These are phyloP conservation scores for Campopleginae sp. DNA, from an alignment of 2,888 invertebrate genomes.

Conservation along the genomic window DNA sequence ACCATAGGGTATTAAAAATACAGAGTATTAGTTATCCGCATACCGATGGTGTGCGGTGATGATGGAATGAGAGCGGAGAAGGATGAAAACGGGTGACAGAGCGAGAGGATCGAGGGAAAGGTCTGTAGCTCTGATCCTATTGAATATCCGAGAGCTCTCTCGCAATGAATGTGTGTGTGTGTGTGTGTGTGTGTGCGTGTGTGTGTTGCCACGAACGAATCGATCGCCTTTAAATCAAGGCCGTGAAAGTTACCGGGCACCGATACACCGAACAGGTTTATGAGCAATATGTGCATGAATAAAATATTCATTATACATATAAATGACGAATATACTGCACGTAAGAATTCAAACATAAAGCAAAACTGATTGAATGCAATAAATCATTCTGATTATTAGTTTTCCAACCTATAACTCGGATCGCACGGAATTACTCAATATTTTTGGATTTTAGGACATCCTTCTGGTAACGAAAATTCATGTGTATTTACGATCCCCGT, in stretches of 20 bases:
- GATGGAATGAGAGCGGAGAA: constrained; percentile 38
- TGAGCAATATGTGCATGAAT: background rate
- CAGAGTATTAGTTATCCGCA: constrained; percentile 21
- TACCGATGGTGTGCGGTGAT: constrained; percentile 41
- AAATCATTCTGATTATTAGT: background rate
- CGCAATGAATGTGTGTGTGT: constrained; percentile 11
- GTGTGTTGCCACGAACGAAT: constrained; percentile 55
- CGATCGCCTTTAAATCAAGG: constrained; percentile 71
- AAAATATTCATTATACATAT: background rate
- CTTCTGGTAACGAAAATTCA: constrained; percentile 5
- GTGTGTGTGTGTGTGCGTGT: constrained; percentile 12
- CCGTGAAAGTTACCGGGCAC: constrained; percentile 70
- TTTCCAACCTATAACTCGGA: background rate
- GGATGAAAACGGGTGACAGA: constrained; percentile 14
- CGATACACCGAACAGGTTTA: constrained; percentile 51
- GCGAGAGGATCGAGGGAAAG: constrained; percentile 2
- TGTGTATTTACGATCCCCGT: constrained; percentile 13
- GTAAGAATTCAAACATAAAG: background rate
- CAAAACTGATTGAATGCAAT: background rate
- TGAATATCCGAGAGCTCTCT: constrained; percentile 34
- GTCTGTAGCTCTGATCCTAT: constrained; percentile 45
- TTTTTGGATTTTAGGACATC: background rate
- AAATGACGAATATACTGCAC: background rate
- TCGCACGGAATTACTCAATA: background rate
- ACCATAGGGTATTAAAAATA: background rate